Percentiles rank a stretch among this genome's conserved stretches.
phyloP scores from a whole-genome alignment of 1,140 invertebrate genomes.

The Reticulitermes speratus region DNA sequence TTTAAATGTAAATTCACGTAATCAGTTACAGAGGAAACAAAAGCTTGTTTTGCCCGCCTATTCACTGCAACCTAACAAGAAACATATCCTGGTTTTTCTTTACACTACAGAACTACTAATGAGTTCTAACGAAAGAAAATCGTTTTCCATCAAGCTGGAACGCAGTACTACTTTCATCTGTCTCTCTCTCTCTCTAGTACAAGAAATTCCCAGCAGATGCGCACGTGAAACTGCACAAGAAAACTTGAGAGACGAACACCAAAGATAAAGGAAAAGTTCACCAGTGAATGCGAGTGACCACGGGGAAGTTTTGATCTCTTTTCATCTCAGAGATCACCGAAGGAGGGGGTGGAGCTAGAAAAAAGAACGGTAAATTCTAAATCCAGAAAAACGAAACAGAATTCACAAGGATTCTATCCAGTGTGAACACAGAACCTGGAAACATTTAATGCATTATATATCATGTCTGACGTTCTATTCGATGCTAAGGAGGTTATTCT shows the following conservation, averaged over 20 bases:
- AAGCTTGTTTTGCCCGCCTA: too few species aligned
- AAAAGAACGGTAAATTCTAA: not conserved
- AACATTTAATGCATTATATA: too few species aligned
- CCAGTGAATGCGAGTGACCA: not conserved
- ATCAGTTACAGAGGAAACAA: too few species aligned
- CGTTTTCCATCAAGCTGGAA: not conserved
- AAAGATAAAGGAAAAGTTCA: constrained; percentile 17
- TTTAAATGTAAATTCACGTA: too few species aligned
- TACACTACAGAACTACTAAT: not conserved
- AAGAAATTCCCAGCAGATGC: constrained; percentile 10
- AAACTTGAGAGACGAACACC: not conserved
- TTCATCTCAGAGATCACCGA: not conserved
- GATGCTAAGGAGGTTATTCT: too few species aligned
- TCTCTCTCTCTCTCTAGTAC: not conserved
- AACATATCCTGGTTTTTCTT: too few species aligned
- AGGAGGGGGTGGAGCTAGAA: not conserved
- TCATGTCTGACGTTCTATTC: too few species aligned
- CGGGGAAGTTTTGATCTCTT: not conserved
- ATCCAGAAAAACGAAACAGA: not conserved
- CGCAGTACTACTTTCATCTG: not conserved
- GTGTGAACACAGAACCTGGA: not conserved
- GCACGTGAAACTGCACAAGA: not conserved
- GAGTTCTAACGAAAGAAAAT: not conserved
- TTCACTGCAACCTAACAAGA: too few species aligned
- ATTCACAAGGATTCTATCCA: not conserved